A percentile compares a stretch with the other conserved stretches of the same genome.
These are phyloP conservation scores for Sturnus vulgaris DNA, from an alignment of 2,113 vertebrate species.

Conservation along the genomic window DNA sequence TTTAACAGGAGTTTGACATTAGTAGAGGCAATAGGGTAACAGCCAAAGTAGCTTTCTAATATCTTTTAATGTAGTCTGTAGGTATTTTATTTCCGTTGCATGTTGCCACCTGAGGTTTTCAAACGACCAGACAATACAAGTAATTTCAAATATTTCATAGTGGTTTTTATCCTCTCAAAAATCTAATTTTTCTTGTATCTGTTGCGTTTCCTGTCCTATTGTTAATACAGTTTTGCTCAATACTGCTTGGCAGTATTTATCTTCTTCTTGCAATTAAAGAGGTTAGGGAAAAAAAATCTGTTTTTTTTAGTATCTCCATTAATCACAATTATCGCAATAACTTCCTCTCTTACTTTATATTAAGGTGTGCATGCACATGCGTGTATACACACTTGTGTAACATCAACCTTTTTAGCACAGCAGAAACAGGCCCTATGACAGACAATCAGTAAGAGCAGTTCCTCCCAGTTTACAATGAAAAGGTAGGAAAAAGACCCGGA, in stretches of 20 bases:
- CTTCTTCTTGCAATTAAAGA: background rate
- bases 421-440: background rate
- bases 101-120: background rate
- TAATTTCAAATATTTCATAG: background rate
- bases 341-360: background rate
- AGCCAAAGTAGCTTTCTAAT: background rate
- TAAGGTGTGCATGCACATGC: rapidly evolving
- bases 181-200: background rate
- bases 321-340: background rate
- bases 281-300: background rate
- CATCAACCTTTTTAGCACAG: background rate
- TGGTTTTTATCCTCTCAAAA: background rate
- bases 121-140: background rate
- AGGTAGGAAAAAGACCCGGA: background rate
- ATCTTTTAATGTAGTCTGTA: background rate
- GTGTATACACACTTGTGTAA: rapidly evolving
- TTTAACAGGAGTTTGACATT: background rate
- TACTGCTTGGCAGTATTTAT: background rate
- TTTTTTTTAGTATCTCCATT: background rate
- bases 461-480: background rate
- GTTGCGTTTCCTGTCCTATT: background rate
- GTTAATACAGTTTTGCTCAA: background rate
- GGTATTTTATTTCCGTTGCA: background rate
- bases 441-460: background rate
- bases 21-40: background rate